Percentiles rank a stretch among this genome's conserved stretches.
phyloP scores from a whole-genome alignment of 2,888 invertebrate genomes.

The Limenitis arthemis region DNA sequence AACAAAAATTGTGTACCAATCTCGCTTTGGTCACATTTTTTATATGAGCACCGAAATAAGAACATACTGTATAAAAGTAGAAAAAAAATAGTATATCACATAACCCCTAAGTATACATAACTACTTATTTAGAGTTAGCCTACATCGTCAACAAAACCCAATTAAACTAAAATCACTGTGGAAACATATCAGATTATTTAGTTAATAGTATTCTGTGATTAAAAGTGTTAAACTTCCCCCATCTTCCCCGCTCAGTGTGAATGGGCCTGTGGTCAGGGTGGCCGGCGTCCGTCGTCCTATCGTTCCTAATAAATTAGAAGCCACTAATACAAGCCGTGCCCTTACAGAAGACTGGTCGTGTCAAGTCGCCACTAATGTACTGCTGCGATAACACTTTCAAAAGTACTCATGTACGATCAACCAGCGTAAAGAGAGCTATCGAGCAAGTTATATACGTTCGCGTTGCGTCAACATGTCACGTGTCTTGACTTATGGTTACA shows the following conservation, averaged over 20 bases:
- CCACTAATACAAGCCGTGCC: conserved; percentile 66
- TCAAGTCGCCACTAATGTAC: conserved; percentile 68
- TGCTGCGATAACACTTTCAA: conserved; percentile 64
- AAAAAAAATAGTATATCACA: no score
- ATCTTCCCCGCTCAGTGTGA: conserved; percentile 49
- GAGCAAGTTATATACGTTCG: conserved; percentile 17
- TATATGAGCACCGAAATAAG: no score
- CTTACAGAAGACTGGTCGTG: conserved; percentile 68
- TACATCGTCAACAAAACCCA: no score
- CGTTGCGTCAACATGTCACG: conserved; percentile 21
- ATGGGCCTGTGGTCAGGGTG: conserved; percentile 65
- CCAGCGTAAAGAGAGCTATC: conserved; percentile 36
- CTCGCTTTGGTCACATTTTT: no score
- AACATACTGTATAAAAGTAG: no score
- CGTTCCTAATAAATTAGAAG: conserved; percentile 69
- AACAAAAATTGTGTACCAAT: no score
- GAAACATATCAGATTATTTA: not conserved
- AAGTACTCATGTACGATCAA: conserved; percentile 49
- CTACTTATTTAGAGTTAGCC: no score
- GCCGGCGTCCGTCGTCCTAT: conserved; percentile 69
- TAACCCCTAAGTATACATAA: no score
- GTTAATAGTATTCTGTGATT: not conserved
- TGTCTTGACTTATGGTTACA: conserved; percentile 23
- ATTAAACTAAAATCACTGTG: not conserved
- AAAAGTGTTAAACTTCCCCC: conserved; percentile 25